Evolutionary conservation across 2,113 vertebrate genomes (phyloP).

Genomic region (Xenus cinereus): DNA sequence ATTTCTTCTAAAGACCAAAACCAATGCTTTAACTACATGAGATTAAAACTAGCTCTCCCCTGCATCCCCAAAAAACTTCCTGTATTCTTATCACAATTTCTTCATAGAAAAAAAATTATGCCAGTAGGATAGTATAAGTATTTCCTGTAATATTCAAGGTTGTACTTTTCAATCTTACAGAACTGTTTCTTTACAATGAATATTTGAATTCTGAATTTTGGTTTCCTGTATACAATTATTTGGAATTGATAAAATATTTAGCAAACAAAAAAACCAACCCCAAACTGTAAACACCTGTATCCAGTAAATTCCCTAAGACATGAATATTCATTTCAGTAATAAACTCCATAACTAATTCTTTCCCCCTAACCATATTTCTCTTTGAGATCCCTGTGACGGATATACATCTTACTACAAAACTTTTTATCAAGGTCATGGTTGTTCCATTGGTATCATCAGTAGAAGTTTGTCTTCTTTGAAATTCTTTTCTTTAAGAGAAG

Average conservation of each 20-base stretch:
- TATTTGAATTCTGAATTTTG: neutral
- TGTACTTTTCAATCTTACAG: neutral
- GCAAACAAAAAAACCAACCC: neutral
- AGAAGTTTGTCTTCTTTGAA: neutral
- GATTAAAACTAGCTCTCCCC: neutral
- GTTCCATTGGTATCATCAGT: neutral
- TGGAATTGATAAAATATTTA: neutral
- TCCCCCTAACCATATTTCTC: neutral
- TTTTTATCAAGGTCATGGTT: neutral
- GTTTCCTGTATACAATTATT: neutral
- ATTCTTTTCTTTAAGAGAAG: neutral
- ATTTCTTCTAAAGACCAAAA: neutral
- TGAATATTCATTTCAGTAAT: neutral
- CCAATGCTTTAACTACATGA: fast-evolving
- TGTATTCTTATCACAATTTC: neutral
- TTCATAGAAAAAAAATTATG: neutral
- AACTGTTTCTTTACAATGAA: neutral
- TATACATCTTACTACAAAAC: neutral
- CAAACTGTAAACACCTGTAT: no score
- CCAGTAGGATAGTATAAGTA: neutral
- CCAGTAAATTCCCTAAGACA: neutral
- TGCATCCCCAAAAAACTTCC: fast-evolving
- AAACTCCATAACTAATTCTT: neutral
- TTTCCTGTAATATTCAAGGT: neutral
- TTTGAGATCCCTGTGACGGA: neutral